Evolutionary conservation across 2,113 vertebrate species (phyloP).

Genomic region (Chaetodon auriga): DNA sequence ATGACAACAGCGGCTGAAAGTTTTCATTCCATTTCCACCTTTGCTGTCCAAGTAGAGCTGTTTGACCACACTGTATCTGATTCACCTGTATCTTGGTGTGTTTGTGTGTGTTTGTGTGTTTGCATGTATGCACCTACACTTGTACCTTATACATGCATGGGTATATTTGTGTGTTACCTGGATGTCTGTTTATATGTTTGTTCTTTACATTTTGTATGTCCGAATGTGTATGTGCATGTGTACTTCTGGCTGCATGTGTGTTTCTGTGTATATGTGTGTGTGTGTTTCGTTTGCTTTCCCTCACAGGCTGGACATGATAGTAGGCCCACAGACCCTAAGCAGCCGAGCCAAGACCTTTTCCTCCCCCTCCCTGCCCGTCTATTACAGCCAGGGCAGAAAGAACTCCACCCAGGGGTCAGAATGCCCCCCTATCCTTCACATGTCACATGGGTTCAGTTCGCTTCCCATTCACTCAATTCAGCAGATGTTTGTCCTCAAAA

Average conservation of each 20-base stretch:
- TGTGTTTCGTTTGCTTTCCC: slow-evolving; percentile 63
- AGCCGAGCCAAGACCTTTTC: slow-evolving; percentile 78
- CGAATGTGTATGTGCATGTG: neutral
- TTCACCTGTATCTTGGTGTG: slow-evolving; percentile 1
- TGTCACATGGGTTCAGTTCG: slow-evolving; percentile 3
- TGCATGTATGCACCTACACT: slow-evolving; percentile 5
- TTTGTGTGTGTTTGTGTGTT: slow-evolving; percentile 7
- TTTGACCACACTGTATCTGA: slow-evolving; percentile 18
- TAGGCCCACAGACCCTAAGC: slow-evolving; percentile 75
- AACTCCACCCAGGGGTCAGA: slow-evolving; percentile 80
- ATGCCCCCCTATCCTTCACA: slow-evolving; percentile 2
- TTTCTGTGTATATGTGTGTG: slow-evolving; percentile 33
- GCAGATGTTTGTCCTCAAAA: neutral
- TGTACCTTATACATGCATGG: slow-evolving; percentile 3
- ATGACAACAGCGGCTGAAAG: neutral
- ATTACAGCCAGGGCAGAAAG: slow-evolving; percentile 80
- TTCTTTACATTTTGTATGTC: neutral
- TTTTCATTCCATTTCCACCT: neutral
- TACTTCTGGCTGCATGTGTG: neutral
- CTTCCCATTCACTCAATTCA: slow-evolving; percentile 38
- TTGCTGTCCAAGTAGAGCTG: neutral
- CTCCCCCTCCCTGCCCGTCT: slow-evolving; percentile 74
- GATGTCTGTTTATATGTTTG: neutral
- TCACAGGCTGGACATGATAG: slow-evolving; percentile 79
- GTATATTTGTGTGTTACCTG: neutral